Percentiles rank a stretch among this genome's conserved stretches.
Conservation (phyloP, 1,140 invertebrate species). For the Panagrolaimus sp. region DNA sequence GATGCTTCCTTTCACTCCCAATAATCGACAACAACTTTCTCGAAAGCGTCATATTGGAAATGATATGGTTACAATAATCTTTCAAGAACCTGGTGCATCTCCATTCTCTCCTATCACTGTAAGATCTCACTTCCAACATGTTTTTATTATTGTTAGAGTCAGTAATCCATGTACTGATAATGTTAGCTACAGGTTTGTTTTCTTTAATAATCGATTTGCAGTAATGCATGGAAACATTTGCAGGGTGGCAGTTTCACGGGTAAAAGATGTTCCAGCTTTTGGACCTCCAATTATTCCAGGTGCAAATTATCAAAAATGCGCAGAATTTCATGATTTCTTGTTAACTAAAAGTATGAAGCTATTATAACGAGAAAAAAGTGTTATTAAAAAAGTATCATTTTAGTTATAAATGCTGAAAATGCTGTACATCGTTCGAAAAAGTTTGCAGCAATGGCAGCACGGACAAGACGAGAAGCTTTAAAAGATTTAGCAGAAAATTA, state of each 20-base stretch:
- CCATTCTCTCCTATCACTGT: conserved; percentile 65
- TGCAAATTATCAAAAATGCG: conserved; percentile 67
- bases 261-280: conserved; percentile 89
- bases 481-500: conserved; percentile 81
- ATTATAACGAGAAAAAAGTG: neutral
- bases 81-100: conserved; percentile 86
- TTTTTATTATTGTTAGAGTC: conserved; percentile 86
- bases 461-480: conserved; percentile 88
- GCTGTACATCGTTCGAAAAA: conserved; percentile 83
- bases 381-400: conserved; percentile 14
- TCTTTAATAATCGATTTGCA: neutral
- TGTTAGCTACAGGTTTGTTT: conserved; percentile 49
- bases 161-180: conserved; percentile 84
- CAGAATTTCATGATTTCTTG: conserved; percentile 83
- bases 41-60: conserved; percentile 81
- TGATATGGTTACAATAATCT: conserved; percentile 90
- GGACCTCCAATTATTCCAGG: conserved; percentile 75
- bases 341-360: conserved; percentile 75
- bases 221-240: conserved; percentile 18
- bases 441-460: conserved; percentile 90
- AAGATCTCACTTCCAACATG: conserved; percentile 85
- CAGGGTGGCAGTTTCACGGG: conserved; percentile 81
- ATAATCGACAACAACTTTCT: conserved; percentile 81
- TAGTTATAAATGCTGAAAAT: conserved; percentile 92
- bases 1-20: conserved; percentile 81